Evolutionary conservation across 2,797 vertebrate genomes (phyloP), one percentile per base, ranked within the genome.

Genomic region (Chaetophractus vellerosus): DNA sequence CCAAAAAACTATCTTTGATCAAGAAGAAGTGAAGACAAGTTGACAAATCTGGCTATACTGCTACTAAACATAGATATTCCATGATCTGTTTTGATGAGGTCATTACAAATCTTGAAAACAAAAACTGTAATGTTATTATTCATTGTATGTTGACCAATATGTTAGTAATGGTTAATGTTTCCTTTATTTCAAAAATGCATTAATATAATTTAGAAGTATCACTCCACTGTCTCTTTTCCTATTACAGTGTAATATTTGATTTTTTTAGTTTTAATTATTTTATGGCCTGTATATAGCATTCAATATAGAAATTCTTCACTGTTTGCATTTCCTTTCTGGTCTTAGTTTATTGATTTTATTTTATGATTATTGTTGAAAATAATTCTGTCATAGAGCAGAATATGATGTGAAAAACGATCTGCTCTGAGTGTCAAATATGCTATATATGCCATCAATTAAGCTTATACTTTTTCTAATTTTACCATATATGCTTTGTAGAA

Each of bases 321-420:
- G 3, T 82, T n/a, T 68, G 6, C n/a, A 71, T 41, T 93, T 79
- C 14, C 21, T 61, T 71, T 74, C 12, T 36, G 31, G 19, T 23
- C 11, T 50, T 87, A 33, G n/a, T 55, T 52, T 68, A 36, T 19
- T 74, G 33, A 18, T 84, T 61, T 79, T 1, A 84, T 80, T 79
- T 83, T 45, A 91, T 24, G 12, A 82, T 90, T 93, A 33, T 33
- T 64, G 36, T n/a, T 74, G 50, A 88, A 61, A 59, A 75, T 31
- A 66, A 74, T 52, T n/a, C 23, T 61, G 24, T 52, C 38, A 80
- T 14, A 45, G 2, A 59, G 61, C 80, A 24, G 9, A 85, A 28
- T 11, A 8, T 57, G 7, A 26, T 80, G 0, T 69, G 76, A 63
- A 78, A 78, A 36, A 76, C 78, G 12, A 85, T 38, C 80, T 71